phyloP scores from a whole-genome alignment of 2,888 invertebrate species.

The Ligdia adustata region DNA sequence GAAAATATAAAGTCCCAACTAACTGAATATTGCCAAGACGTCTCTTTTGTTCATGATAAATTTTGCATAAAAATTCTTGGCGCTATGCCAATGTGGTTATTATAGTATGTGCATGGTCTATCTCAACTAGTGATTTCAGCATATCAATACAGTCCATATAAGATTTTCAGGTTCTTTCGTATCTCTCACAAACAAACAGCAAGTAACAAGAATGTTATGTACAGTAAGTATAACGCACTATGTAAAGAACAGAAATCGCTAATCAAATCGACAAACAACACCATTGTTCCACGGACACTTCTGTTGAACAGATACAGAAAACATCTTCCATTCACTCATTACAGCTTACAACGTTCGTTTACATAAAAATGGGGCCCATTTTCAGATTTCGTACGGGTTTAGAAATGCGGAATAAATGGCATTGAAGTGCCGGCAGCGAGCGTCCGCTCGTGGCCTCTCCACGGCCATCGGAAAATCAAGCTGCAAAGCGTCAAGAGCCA shows the following conservation, averaged over 20 bases:
- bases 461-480: conserved; percentile 55
- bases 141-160: no score
- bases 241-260: neutral
- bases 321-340: conserved; percentile 8
- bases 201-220: neutral
- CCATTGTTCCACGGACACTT: conserved; percentile 8
- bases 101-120: no score
- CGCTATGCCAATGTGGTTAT: no score
- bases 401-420: conserved; percentile 18
- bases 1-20: no score
- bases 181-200: neutral
- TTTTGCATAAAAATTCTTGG: no score
- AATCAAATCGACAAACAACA: conserved; percentile 5
- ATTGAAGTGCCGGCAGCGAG: conserved; percentile 17
- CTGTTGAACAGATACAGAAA: conserved; percentile 25
- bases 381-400: neutral
- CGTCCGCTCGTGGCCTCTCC: conserved; percentile 44
- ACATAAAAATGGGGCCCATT: conserved; percentile 8
- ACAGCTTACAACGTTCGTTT: conserved; percentile 2
- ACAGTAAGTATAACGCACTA: neutral
- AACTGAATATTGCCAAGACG: no score
- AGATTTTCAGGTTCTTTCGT: neutral
- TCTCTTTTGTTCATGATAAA: no score
- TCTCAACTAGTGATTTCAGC: no score
- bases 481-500: conserved; percentile 45